These are phyloP conservation scores for Mystacornis crossleyi DNA, from an alignment of 2,113 vertebrate genomes.

Conservation along the genomic window DNA sequence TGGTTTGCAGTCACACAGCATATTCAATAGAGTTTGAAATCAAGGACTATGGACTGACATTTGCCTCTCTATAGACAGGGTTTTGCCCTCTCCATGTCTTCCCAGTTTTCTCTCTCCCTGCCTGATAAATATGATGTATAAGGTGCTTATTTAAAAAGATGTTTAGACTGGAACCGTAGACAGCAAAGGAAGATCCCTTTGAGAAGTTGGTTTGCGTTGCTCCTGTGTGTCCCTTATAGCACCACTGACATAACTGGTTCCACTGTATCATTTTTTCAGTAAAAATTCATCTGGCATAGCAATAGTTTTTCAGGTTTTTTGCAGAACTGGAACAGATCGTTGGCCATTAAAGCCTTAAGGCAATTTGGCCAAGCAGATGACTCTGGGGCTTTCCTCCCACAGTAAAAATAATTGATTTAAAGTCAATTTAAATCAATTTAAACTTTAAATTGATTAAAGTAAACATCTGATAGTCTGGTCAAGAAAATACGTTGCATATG, in stretches of 20 bases:
- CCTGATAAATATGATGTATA: neutral
- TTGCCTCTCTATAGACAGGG: neutral
- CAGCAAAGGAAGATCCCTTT: neutral
- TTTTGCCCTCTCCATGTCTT: neutral
- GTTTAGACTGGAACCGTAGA: neutral
- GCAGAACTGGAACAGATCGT: neutral
- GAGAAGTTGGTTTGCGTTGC: neutral
- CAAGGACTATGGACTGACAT: neutral
- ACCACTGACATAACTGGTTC: neutral
- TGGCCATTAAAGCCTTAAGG: neutral
- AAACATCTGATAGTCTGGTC: neutral
- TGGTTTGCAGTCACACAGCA: neutral
- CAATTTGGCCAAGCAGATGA: neutral
- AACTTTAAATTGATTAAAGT: neutral
- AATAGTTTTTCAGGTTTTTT: neutral
- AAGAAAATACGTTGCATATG: neutral
- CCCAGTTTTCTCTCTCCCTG: neutral
- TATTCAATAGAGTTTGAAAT: neutral
- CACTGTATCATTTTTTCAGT: neutral
- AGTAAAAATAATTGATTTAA: too few relatives aligned
- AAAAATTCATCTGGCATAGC: neutral
- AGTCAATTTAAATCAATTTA: too few relatives aligned
- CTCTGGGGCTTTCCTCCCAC: neutral
- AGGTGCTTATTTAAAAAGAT: neutral
- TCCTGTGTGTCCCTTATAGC: neutral